Conservation (phyloP, 2,113 vertebrate species). For the Amblyopsis rosae region DNA sequence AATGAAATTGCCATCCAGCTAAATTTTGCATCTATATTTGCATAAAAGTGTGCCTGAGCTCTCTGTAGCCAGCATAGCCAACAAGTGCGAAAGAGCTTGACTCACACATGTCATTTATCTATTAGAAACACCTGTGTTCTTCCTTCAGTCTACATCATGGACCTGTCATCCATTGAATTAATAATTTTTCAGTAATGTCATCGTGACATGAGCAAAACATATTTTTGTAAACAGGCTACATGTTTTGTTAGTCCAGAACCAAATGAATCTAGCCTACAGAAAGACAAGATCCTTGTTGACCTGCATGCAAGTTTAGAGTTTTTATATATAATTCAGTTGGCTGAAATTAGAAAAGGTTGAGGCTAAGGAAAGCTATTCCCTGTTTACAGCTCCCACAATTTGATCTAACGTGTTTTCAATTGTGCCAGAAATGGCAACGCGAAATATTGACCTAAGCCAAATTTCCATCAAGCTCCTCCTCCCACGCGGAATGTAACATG, state of each 20-base stretch:
- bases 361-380: conserved; percentile 62
- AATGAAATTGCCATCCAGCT: not conserved
- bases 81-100: conserved; percentile 11
- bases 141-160: no score
- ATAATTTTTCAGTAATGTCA: not conserved
- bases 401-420: conserved; percentile 63
- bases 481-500: not conserved
- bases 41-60: conserved; percentile 44
- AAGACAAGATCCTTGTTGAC: no score
- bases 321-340: conserved; percentile 49
- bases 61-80: not conserved
- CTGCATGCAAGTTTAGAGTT: conserved; percentile 19
- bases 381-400: conserved; percentile 76
- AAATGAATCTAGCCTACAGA: no score
- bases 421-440: conserved; percentile 57
- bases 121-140: not conserved
- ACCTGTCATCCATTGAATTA: not conserved
- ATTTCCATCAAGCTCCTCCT: conserved; percentile 72
- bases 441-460: conserved; percentile 72
- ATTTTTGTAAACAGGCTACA: no score
- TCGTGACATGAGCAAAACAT: no score
- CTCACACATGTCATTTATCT: not conserved
- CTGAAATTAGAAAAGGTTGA: conserved; percentile 49
- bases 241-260: no score
- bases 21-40: conserved; percentile 74